Conservation (phyloP, 2,113 vertebrate genomes). For the Rhizomys pruinosus region DNA sequence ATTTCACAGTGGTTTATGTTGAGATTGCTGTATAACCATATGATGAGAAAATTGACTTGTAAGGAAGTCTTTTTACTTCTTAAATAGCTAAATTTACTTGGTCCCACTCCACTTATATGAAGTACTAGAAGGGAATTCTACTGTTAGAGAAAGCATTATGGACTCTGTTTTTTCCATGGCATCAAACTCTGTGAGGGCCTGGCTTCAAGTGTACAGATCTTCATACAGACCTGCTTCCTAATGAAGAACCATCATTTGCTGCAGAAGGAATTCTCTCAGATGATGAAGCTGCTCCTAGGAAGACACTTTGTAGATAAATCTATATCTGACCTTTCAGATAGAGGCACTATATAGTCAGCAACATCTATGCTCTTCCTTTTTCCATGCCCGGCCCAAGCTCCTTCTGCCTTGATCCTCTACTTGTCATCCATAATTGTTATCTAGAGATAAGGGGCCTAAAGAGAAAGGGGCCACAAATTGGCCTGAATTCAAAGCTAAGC, state of each 20-base stretch:
- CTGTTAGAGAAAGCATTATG: neutral
- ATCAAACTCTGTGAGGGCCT: neutral
- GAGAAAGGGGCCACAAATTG: neutral
- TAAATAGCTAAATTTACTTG: neutral
- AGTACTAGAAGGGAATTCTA: neutral
- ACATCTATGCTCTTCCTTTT: neutral
- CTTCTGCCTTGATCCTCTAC: neutral
- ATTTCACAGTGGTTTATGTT: neutral
- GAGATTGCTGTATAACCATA: neutral
- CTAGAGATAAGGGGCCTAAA: too few relatives aligned
- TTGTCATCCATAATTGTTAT: neutral
- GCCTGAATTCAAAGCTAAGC: constrained; percentile 14
- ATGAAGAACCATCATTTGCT: constrained; percentile 18
- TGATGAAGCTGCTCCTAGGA: neutral
- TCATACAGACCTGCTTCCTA: neutral
- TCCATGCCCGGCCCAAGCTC: neutral
- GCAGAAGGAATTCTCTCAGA: neutral
- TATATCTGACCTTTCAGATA: neutral
- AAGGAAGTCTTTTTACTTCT: constrained; percentile 44
- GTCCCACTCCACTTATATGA: neutral
- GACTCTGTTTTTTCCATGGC: neutral
- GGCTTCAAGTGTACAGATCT: neutral
- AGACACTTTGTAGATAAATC: neutral
- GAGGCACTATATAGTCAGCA: neutral
- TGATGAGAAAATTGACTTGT: neutral